Evolutionary conservation across 2,888 invertebrate genomes (phyloP).

Genomic region (Nezara viridula): DNA sequence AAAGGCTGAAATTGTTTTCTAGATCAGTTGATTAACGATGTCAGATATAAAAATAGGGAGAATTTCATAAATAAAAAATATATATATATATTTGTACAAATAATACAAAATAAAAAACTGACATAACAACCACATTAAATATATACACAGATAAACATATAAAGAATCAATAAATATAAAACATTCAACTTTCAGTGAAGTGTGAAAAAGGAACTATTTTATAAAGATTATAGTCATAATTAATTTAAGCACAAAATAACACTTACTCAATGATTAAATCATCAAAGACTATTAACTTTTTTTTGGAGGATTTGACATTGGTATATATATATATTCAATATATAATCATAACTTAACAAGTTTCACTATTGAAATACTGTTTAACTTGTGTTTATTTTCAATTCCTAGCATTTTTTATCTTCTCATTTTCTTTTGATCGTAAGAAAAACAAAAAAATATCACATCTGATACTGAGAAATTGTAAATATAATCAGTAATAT

Average conservation of each 20-base stretch:
- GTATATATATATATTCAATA: background rate
- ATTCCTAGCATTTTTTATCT: background rate
- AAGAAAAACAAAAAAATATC: background rate
- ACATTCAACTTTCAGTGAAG: background rate
- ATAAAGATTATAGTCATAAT: background rate
- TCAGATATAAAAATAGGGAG: background rate
- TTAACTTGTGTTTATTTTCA: background rate
- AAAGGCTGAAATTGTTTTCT: no score
- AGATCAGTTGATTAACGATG: no score
- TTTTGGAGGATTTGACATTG: background rate
- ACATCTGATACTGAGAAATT: background rate
- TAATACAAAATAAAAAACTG: background rate
- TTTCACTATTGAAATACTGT: background rate
- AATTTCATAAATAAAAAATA: background rate
- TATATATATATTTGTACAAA: conserved; percentile 25
- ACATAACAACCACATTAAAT: background rate
- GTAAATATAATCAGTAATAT: no score
- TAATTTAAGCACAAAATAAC: background rate
- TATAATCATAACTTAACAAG: background rate
- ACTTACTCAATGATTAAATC: background rate
- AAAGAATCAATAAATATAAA: background rate
- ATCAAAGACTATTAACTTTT: no score
- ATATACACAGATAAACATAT: background rate
- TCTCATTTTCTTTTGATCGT: background rate
- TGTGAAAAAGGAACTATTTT: background rate